phyloP scores from a whole-genome alignment of 2,113 vertebrate genomes.

The Echinops telfairi region DNA sequence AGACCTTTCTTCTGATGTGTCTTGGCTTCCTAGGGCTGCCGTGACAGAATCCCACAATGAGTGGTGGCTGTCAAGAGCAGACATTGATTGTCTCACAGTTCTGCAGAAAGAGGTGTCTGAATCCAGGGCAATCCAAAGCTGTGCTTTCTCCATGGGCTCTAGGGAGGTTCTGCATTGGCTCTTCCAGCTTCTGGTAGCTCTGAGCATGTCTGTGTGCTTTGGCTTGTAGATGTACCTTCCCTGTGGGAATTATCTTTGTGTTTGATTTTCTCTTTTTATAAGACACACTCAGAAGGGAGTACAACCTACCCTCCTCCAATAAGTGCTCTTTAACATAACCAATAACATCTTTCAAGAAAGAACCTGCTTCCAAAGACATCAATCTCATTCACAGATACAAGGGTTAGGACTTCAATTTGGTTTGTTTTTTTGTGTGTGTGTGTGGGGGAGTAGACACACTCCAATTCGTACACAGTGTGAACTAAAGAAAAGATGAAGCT shows the following conservation, averaged over 20 bases:
- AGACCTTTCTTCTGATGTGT: neutral
- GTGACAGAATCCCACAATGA: neutral
- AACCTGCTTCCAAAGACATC: neutral
- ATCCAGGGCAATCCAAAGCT: neutral
- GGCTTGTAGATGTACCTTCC: too few species aligned
- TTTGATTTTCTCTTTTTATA: too few species aligned
- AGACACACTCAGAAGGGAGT: too few species aligned
- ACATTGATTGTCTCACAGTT: neutral
- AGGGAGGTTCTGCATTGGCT: too few species aligned
- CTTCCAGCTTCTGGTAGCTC: too few species aligned
- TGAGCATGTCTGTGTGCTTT: too few species aligned
- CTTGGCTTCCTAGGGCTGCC: neutral
- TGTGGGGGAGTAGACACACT: neutral
- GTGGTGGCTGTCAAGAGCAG: neutral
- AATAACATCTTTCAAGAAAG: neutral
- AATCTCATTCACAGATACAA: neutral
- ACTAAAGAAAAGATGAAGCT: constrained; percentile 25
- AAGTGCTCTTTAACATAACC: neutral
- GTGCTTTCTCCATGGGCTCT: too few species aligned
- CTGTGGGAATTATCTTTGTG: too few species aligned
- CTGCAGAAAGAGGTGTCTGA: neutral
- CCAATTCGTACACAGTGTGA: neutral
- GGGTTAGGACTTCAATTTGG: neutral
- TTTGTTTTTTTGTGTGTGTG: neutral
- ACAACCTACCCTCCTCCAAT: too few species aligned